Evolutionary conservation across 1,140 invertebrate species (phyloP), one percentile per base, ranked within the genome.

Genomic region (Tribolium castaneum): DNA sequence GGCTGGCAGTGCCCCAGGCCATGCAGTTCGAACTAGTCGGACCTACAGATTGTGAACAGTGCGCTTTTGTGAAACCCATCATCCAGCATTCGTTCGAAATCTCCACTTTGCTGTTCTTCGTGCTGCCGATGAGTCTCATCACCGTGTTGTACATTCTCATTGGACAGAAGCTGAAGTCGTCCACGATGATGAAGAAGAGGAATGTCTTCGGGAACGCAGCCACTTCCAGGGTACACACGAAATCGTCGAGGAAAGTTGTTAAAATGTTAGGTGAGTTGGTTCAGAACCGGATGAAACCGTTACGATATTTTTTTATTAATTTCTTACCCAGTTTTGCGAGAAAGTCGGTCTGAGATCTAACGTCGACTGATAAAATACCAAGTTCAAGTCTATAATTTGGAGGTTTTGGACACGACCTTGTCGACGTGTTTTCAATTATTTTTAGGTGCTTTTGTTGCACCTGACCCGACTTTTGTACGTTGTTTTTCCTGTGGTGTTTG

Each of bases 141-240:
- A 94, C 93, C 3, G 92, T 93, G 2, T 89, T 97, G 1, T 97
- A 98, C 85, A 89, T 94, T n/a, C 87, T 95, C 70, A 97, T 97
- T 82, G 95, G 93, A 5, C 83, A 95, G 10, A 92, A 93, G 81
- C 86, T 97, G 35, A 91, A 92, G 78, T 87, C 90, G 70, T 92
- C 93, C 0, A 90, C 87, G 45, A 85, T 90, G 76, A 87, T 90
- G 51, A 90, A 89, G 34, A 86, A 89, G 14, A 86, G 86, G 22
- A 86, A 80, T 22, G 59, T 66, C 4, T 30, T 35, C 10, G 30
- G 22, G 10, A 56, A 52, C 78, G 80, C 51, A 66, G 66, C 25
- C 12, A 77, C 54, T 25, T 59, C 77, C 13, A 81, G 76, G 54
- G 50, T 76, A 14, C 88, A 89, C 39, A 87, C 86, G 30, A 88